These are phyloP conservation scores for Xenopus borealis DNA, from an alignment of 2,113 vertebrate species.

Conservation along the genomic window DNA sequence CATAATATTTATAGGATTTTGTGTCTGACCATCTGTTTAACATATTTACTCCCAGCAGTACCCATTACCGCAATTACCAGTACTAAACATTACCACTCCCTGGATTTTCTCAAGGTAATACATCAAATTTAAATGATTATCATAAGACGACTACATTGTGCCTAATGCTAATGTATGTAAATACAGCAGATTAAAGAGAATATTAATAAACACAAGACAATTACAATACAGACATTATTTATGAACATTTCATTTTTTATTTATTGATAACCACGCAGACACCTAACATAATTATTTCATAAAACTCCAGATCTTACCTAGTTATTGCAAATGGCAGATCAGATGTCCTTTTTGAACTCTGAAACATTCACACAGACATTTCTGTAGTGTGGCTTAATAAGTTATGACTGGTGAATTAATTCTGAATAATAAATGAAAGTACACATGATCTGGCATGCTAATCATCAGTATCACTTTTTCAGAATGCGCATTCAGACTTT, in stretches of 20 bases:
- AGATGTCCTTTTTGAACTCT: background rate
- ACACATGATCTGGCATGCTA: slow-evolving; percentile 47
- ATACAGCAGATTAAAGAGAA: background rate
- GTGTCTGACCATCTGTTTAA: too few species aligned
- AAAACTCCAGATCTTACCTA: background rate
- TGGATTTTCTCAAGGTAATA: too few species aligned
- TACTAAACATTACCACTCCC: too few species aligned
- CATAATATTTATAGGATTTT: too few species aligned
- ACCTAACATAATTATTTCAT: slow-evolving; percentile 6
- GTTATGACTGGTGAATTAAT: slow-evolving; percentile 50
- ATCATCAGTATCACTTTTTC: slow-evolving; percentile 53
- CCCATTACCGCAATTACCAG: background rate
- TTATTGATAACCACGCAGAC: background rate
- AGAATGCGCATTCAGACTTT: slow-evolving; percentile 44
- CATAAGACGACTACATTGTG: too few species aligned
- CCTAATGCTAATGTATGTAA: background rate
- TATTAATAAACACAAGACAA: background rate
- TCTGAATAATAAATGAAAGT: slow-evolving; percentile 55
- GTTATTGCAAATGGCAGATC: slow-evolving; percentile 1
- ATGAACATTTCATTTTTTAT: background rate
- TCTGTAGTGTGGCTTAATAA: background rate
- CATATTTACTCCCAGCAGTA: background rate
- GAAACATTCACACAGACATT: background rate
- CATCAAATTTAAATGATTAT: too few species aligned
- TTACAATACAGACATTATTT: background rate